phyloP scores from a whole-genome alignment of 2,797 vertebrate species.

The Dromococcyx pavoninus region DNA sequence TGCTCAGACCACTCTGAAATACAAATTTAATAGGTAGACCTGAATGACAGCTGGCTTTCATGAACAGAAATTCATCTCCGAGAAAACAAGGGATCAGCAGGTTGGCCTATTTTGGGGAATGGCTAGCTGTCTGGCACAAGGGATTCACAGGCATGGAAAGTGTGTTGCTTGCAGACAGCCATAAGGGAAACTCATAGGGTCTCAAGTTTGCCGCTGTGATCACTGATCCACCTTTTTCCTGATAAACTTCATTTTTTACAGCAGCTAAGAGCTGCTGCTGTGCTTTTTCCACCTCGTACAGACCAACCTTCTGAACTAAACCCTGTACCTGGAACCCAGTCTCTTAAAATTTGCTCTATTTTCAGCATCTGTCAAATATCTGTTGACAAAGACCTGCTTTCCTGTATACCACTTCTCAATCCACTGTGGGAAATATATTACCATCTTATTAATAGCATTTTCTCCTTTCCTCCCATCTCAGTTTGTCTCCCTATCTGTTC shows the following conservation, averaged over 20 bases:
- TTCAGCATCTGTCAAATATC: background rate
- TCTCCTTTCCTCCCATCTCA: background rate
- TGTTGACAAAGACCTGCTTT: background rate
- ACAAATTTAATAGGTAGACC: conserved; percentile 32
- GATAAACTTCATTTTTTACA: background rate
- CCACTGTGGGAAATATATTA: background rate
- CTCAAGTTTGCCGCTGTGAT: background rate
- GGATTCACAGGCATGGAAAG: background rate
- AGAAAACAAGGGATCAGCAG: background rate
- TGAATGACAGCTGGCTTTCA: conserved; percentile 17
- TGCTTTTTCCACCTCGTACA: background rate
- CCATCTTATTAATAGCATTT: background rate
- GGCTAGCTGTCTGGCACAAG: background rate
- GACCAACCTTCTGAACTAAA: background rate
- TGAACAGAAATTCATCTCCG: background rate
- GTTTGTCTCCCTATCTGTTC: background rate
- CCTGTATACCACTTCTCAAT: background rate
- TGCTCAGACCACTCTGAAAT: background rate
- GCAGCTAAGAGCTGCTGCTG: background rate
- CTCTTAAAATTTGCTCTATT: background rate
- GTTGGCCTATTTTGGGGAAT: background rate
- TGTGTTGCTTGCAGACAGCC: background rate
- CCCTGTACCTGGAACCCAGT: background rate
- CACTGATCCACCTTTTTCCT: background rate
- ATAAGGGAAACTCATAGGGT: background rate